Evolutionary conservation across 1,140 invertebrate genomes (phyloP).

Genomic region (Hylyphantes graminicola): DNA sequence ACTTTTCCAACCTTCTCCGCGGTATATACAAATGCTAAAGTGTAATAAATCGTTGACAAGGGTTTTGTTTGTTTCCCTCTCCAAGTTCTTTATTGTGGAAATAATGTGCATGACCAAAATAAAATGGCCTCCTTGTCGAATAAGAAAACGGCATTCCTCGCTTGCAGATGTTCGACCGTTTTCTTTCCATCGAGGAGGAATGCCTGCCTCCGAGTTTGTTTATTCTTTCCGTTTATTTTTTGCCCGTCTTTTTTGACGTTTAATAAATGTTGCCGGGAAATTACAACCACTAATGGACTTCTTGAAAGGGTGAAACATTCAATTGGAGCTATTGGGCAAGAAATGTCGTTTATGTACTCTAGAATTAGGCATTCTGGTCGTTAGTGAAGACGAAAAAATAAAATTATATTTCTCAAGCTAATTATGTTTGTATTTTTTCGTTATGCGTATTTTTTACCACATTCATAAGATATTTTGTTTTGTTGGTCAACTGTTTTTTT

Average conservation of each 20-base stretch:
- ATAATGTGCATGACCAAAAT: conserved; percentile 31
- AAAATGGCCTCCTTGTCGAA: conserved; percentile 25
- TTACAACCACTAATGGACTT: conserved; percentile 17
- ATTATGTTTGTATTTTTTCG: neutral
- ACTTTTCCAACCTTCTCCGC: neutral
- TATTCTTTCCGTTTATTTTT: neutral
- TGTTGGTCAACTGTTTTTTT: conserved; percentile 3
- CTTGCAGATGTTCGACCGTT: conserved; percentile 6
- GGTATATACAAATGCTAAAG: neutral
- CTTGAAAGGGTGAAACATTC: conserved; percentile 7
- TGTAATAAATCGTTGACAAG: conserved; percentile 36
- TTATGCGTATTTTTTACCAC: neutral
- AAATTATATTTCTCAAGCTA: neutral
- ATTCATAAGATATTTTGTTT: neutral
- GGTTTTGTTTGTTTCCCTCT: conserved; percentile 5
- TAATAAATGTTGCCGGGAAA: conserved; percentile 13
- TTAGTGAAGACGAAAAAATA: neutral
- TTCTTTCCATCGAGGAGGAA: neutral
- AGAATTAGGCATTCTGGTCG: neutral
- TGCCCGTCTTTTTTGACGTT: neutral
- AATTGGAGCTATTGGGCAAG: neutral
- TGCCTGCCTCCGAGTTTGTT: neutral
- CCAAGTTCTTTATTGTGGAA: conserved; percentile 18
- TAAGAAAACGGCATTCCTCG: neutral
- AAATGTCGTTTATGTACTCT: neutral